Conservation (phyloP, 1,140 invertebrate species). For the Cyclargus thomasi region DNA sequence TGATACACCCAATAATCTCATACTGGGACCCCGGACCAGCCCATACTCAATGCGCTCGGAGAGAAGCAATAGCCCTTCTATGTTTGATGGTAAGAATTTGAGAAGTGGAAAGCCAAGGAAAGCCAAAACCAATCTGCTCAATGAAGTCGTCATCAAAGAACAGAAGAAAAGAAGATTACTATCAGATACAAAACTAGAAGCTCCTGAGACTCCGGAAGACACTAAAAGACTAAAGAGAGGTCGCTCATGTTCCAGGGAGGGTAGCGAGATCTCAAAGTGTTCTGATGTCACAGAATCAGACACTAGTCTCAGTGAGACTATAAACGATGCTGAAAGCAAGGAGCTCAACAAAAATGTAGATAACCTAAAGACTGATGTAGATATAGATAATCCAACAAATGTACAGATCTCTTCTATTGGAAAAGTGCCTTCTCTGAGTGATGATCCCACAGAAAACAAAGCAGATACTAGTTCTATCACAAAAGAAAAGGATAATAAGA, state of each 20-base stretch:
- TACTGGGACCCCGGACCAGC: conserved; percentile 63
- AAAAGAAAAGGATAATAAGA: conserved; percentile 60
- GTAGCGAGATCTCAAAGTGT: conserved; percentile 75
- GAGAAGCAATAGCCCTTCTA: conserved; percentile 68
- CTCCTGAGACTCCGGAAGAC: conserved; percentile 60
- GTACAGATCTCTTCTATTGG: conserved; percentile 69
- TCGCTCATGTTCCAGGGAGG: conserved; percentile 76
- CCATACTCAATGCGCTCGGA: conserved; percentile 77
- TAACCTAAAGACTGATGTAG: conserved; percentile 71
- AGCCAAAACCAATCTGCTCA: conserved; percentile 72
- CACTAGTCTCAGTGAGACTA: conserved; percentile 77
- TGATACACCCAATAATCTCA: conserved; percentile 53
- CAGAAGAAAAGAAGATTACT: conserved; percentile 68
- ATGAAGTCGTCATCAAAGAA: conserved; percentile 69
- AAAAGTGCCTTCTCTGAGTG: conserved; percentile 71
- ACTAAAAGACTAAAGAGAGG: conserved; percentile 74
- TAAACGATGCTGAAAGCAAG: conserved; percentile 64
- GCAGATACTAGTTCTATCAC: conserved; percentile 48
- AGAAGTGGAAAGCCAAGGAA: conserved; percentile 80
- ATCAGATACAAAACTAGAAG: conserved; percentile 61
- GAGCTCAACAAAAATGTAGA: conserved; percentile 72
- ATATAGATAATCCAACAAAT: conserved; percentile 71
- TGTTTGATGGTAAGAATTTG: conserved; percentile 72
- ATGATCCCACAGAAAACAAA: conserved; percentile 63
- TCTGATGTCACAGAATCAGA: conserved; percentile 78